A percentile compares a stretch with the other conserved stretches of the same genome.
phyloP scores from a whole-genome alignment of 2,113 vertebrate species.

The Electrona antarctica region DNA sequence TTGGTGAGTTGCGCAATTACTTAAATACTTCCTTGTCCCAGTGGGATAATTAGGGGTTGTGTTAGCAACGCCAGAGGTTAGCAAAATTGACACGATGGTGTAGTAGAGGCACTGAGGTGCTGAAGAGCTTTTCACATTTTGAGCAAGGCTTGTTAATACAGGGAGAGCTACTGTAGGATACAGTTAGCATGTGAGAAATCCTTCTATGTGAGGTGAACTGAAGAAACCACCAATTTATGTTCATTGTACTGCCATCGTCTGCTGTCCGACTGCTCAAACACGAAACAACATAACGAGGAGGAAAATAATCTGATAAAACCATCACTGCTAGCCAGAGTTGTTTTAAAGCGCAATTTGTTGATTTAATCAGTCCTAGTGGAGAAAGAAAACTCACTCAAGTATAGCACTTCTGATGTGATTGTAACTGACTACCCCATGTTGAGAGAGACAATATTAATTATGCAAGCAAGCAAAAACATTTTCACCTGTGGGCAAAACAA shows the following conservation, averaged over 20 bases:
- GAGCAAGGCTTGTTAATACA: constrained; percentile 38
- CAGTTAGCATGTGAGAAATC: constrained; percentile 31
- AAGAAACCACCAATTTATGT: constrained; percentile 9
- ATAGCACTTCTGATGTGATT: constrained; percentile 6
- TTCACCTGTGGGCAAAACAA: neutral
- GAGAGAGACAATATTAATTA: neutral
- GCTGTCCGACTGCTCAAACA: constrained; percentile 19
- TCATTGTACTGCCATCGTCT: neutral
- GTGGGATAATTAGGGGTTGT: constrained; percentile 56
- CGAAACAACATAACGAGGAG: constrained; percentile 52
- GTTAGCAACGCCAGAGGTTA: constrained; percentile 25
- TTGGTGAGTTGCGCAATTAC: constrained; percentile 37
- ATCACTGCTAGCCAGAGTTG: constrained; percentile 44
- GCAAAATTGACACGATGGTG: constrained; percentile 58
- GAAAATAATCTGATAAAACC: constrained; percentile 51
- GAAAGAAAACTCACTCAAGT: constrained; percentile 30
- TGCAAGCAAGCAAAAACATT: neutral
- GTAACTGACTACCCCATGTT: neutral
- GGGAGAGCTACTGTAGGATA: constrained; percentile 21
- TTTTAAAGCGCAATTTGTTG: constrained; percentile 49
- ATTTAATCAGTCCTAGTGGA: constrained; percentile 56
- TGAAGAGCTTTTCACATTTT: constrained; percentile 47
- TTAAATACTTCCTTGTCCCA: constrained; percentile 41
- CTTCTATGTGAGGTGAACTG: constrained; percentile 27
- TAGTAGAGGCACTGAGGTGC: constrained; percentile 39